A percentile compares a stretch with the other conserved stretches of the same genome.
Conservation (phyloP, 1,140 invertebrate genomes). For the Idris sp. region DNA sequence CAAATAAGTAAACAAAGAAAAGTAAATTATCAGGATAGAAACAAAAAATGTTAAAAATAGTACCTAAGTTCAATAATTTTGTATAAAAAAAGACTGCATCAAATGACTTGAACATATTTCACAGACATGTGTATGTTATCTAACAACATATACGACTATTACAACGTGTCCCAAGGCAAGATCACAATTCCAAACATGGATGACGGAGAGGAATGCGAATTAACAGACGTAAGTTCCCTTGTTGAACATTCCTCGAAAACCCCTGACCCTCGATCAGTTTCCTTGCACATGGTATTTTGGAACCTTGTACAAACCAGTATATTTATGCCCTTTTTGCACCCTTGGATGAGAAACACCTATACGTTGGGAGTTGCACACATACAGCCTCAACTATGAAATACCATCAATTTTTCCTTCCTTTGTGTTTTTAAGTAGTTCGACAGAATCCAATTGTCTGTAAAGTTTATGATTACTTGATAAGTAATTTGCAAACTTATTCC, state of each 20-base stretch:
- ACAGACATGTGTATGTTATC: slow-evolving; percentile 80
- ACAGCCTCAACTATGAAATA: slow-evolving; percentile 19
- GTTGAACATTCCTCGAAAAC: slow-evolving; percentile 9
- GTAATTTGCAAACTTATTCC: too few species aligned
- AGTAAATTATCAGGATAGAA: too few species aligned
- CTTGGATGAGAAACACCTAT: slow-evolving; percentile 31
- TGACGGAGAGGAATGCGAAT: slow-evolving; percentile 85
- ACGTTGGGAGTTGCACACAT: slow-evolving; percentile 27
- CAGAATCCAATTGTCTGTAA: slow-evolving; percentile 16
- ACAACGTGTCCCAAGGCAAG: slow-evolving; percentile 88
- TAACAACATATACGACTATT: slow-evolving; percentile 84
- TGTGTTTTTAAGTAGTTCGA: slow-evolving; percentile 28
- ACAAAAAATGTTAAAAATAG: too few species aligned
- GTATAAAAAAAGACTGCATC: slow-evolving; percentile 34
- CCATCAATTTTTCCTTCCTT: slow-evolving; percentile 39
- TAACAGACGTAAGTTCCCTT: slow-evolving; percentile 84
- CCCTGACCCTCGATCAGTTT: slow-evolving; percentile 3
- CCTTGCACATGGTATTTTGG: slow-evolving; percentile 19
- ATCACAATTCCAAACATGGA: slow-evolving; percentile 87
- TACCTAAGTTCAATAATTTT: too few species aligned
- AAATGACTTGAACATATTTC: slow-evolving; percentile 72
- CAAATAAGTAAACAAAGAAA: too few species aligned
- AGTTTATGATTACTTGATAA: too few species aligned
- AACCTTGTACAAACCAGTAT: slow-evolving; percentile 20
- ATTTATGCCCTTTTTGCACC: slow-evolving; percentile 17